Base-by-base conservation (phyloP, 2,888 invertebrate genomes). In the Drosophila falleni region DNA sequence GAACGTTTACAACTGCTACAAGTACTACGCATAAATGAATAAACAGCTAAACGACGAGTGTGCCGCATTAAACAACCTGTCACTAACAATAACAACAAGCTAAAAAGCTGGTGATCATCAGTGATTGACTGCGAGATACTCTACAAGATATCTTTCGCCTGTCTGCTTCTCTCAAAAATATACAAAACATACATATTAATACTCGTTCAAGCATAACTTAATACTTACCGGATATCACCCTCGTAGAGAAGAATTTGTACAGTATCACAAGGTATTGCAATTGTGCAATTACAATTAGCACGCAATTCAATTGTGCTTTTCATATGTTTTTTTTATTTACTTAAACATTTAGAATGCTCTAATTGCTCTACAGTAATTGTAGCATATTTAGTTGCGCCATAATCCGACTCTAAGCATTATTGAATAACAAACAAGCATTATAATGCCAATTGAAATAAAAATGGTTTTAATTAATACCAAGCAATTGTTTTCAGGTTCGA, bases 1-100 rank as follows among this genome's bases (percentile, higher is more conserved):
- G 81, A 86, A 69, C 80, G 68, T 75, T 83, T 81, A 77, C 83
- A 84, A 70, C 55, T 72, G 70, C 63, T 62, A 74, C 71, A 70
- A 82, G 69, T 74, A 74, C 74, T 59, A 19, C 51, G 61, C 71
- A 67, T 76, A 76, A 81, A 81, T 76, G 80, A 74, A 85, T 85
- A 69, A 79, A 64, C 73, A 74, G 62, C 56, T 60, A 70, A 61
- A 54, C 67, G 75, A 67, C 64, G 71, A 74, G 66, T 55, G 60
- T 55, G 67, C 23, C 73, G 79, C 71, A 80, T 80, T 81, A 63
- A 50, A 47, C 47, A 58, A 63, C 79, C 63, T 79, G 82, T 81
- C 82, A 71, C 70, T 44, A 46, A 37, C 62, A 55, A 56, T 46
- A 59, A 54, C 62, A 35, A 29, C 69, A 47, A 47, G 42, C 46